Evolutionary conservation across 2,888 invertebrate species (phyloP), one percentile per base, ranked within the genome.

Genomic region (Epirrhoe alternata): DNA sequence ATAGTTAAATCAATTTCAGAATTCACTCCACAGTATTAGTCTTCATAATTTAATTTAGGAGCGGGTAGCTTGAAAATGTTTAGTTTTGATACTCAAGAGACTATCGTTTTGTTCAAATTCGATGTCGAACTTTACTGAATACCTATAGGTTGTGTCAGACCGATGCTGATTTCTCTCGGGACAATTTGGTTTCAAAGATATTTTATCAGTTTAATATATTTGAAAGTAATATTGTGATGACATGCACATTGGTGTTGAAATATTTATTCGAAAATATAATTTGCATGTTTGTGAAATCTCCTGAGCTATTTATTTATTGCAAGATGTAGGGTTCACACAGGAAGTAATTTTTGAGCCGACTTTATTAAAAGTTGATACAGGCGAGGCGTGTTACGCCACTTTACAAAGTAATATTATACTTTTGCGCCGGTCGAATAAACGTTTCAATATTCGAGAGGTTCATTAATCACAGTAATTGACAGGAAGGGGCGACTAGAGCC

Each of bases 401-500:
- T 86, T 81, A 79, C 79, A 75, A 85, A 86, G 88, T 88, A 86
- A 87, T 89, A 85, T 89, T 84, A 90, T 89, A 90, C 89, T 88
- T 89, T 86, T 83, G 85, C 84, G 83, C 83, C 83, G 86, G 84
- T 85, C 86, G 85, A 88, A 88, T 90, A 89, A 90, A 90, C 89
- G 89, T 89, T 93, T 90, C 90, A 91, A 92, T 93, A 91, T 91
- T 90, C 88, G 81, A 82, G 83, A 84, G 84, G 80, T 88, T 88
- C 92, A 93, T 92, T 93, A 91, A 92, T 92, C 92, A 91, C 85
- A 80, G 84, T 91, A 92, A 93, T 92, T 93, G 93, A 92, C 92
- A 89, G 84, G 81, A 84, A 83, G 86, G 87, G 87, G 85, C 79
- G 82, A 85, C 85, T 84, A 74, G 82, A 78, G 72, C 81, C 82